Percentiles rank a stretch among this genome's conserved stretches.
Evolutionary conservation across 2,113 vertebrate species (phyloP).

Genomic region (Heteronetta atricapilla): DNA sequence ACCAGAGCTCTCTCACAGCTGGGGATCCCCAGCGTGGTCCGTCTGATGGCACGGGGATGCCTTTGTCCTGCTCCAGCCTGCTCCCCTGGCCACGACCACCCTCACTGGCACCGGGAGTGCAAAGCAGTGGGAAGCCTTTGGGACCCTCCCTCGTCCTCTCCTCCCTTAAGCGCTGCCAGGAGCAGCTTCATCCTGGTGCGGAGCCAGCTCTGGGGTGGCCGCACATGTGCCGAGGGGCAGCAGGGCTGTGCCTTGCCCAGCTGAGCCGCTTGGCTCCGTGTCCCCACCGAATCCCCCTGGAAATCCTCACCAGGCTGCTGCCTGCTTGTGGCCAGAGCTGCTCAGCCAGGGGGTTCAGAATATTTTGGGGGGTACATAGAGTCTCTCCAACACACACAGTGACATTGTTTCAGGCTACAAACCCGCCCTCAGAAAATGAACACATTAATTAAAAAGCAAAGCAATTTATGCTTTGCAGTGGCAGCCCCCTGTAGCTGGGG

Average conservation of each 20-base stretch:
- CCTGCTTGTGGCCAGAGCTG: not conserved
- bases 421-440: no score
- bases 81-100: no score
- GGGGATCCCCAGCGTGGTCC: not conserved
- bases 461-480: no score
- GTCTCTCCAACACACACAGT: not conserved
- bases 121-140: not conserved
- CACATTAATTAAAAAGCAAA: not conserved
- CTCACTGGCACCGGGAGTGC: no score
- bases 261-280: not conserved
- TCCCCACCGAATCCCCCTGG: not conserved
- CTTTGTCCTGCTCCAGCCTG: no score
- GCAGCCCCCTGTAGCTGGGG: not conserved
- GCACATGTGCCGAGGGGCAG: not conserved
- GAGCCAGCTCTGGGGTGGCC: not conserved
- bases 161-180: not conserved
- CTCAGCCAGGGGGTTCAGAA: not conserved
- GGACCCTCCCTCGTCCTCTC: not conserved
- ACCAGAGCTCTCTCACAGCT: not conserved
- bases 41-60: no score
- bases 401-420: not conserved
- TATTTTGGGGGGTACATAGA: no score
- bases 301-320: slow-evolving; percentile 12
- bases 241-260: not conserved
- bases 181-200: not conserved